Conservation (phyloP, 2,797 vertebrate species). For the Mastacembelus armatus region DNA sequence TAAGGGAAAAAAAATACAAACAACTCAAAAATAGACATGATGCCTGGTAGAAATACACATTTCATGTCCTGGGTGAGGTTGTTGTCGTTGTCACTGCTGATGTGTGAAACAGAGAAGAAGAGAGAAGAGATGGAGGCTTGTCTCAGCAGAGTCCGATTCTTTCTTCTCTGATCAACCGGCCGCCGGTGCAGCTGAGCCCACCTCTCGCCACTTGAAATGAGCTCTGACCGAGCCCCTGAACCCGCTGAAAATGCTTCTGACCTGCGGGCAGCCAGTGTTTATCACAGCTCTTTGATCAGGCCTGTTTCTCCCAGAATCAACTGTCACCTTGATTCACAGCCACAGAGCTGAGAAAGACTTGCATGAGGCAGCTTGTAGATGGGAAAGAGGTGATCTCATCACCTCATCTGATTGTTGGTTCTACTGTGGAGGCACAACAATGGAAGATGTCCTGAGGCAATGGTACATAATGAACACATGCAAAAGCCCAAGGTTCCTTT, state of each 20-base stretch:
- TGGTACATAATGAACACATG: background rate
- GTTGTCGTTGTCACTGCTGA: constrained; percentile 36
- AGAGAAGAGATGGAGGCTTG: constrained; percentile 14
- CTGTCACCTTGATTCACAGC: constrained; percentile 41
- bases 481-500: constrained; percentile 11
- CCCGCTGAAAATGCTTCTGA: background rate
- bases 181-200: constrained; percentile 49
- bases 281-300: constrained; percentile 43
- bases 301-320: constrained; percentile 37
- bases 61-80: constrained; percentile 31
- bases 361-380: background rate
- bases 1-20: constrained; percentile 35
- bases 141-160: constrained; percentile 11
- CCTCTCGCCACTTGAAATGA: constrained; percentile 31
- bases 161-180: constrained; percentile 48
- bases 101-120: constrained; percentile 24
- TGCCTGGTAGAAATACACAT: constrained; percentile 42
- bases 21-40: constrained; percentile 64
- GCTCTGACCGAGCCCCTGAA: constrained; percentile 15
- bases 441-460: constrained; percentile 20
- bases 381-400: background rate
- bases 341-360: constrained; percentile 2
- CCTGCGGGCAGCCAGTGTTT: constrained; percentile 2
- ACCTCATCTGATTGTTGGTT: constrained; percentile 8
- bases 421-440: constrained; percentile 4